phyloP scores from a whole-genome alignment of 2,888 invertebrate genomes.

The Tenthredo livida region DNA sequence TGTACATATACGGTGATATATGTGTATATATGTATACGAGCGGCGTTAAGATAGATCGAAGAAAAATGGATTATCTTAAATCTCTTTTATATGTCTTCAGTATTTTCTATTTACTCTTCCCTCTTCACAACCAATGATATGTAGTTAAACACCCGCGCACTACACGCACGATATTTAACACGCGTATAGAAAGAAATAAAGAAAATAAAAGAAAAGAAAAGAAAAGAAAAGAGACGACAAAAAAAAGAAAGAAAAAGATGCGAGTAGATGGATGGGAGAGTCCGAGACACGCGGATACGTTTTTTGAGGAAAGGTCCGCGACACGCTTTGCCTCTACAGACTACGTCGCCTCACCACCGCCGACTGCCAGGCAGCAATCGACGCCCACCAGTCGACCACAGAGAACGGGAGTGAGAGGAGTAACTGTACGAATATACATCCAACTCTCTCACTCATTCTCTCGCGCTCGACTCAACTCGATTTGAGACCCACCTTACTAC shows the following conservation, averaged over 20 bases:
- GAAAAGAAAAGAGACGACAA: neutral
- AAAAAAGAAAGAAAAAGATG: neutral
- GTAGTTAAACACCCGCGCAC: slow-evolving; percentile 3
- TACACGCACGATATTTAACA: slow-evolving; percentile 3
- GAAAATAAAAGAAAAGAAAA: neutral
- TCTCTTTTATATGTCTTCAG: too few relatives aligned
- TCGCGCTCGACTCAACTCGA: neutral
- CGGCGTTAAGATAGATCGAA: neutral
- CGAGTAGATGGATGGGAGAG: slow-evolving; percentile 1
- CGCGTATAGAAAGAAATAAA: neutral
- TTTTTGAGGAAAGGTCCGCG: slow-evolving; percentile 42
- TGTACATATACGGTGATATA: too few relatives aligned
- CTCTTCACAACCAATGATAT: too few relatives aligned
- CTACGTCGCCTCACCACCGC: slow-evolving; percentile 74
- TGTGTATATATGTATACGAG: neutral
- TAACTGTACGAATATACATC: slow-evolving; percentile 19
- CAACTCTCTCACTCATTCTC: slow-evolving; percentile 49
- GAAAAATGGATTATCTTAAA: neutral
- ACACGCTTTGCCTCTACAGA: slow-evolving; percentile 69
- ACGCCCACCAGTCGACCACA: slow-evolving; percentile 72
- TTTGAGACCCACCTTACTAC: neutral
- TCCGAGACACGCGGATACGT: slow-evolving; percentile 15
- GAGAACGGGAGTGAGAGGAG: slow-evolving; percentile 19
- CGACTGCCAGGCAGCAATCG: slow-evolving; percentile 72
- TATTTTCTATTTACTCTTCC: neutral